Percentiles rank a stretch among this genome's conserved stretches.
Evolutionary conservation across 92 coral and sea anemone genomes (phyloP).

Genomic region (Pocillopora grandis): DNA sequence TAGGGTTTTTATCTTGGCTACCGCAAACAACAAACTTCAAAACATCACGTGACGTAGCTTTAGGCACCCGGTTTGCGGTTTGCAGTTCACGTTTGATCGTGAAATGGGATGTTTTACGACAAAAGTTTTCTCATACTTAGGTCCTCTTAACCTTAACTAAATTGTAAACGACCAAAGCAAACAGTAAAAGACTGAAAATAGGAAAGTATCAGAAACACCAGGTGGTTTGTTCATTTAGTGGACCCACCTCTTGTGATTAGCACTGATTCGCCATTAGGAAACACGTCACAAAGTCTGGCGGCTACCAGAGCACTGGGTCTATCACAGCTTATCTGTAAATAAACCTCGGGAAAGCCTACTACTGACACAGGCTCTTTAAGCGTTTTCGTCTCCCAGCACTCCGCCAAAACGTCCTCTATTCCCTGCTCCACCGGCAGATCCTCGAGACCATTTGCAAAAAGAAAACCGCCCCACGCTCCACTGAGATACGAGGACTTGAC

Average conservation of each 20-base stretch:
- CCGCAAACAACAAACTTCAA: no score
- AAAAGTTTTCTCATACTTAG: no score
- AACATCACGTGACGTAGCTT: no score
- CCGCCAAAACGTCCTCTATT: constrained; percentile 61
- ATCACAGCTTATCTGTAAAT: constrained; percentile 68
- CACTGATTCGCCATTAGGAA: constrained; percentile 70
- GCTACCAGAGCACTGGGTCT: constrained; percentile 54
- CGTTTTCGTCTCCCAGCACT: constrained; percentile 69
- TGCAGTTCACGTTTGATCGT: no score
- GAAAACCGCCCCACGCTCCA: constrained; percentile 50
- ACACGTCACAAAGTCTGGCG: constrained; percentile 75
- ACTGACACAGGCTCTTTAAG: constrained; percentile 57
- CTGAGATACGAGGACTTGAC: constrained; percentile 47
- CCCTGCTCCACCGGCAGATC: constrained; percentile 69
- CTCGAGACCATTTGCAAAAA: constrained; percentile 36
- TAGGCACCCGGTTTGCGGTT: no score
- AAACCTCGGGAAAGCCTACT: constrained; percentile 62
- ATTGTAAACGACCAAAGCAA: no score
- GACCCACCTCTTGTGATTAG: constrained; percentile 69
- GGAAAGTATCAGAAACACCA: no score
- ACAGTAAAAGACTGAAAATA: no score
- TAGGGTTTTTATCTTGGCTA: no score
- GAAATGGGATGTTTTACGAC: no score
- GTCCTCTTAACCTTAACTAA: no score
- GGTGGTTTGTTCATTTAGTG: neutral